Evolutionary conservation across 2,888 invertebrate genomes (phyloP), one percentile per base, ranked within the genome.

Genomic region (Penaeus monodon): DNA sequence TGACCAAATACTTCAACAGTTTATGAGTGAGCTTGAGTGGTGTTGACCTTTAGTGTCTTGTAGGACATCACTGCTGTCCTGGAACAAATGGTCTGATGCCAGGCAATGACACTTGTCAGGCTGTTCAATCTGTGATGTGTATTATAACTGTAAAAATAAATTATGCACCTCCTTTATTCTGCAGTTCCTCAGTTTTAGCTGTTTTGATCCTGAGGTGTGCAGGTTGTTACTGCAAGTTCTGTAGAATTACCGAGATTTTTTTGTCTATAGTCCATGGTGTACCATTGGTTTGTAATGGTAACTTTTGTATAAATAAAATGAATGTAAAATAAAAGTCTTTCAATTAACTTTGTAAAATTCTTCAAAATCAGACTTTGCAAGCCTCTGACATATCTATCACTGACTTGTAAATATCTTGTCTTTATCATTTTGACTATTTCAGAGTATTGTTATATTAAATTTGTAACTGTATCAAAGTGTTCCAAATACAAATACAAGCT

Each of bases 221-320:
- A 83, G 83, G 83, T 87, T 87, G 86, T 87, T 87, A 87, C 79
- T 81, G 66, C 78, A 85, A 70, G 70, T 79, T 82, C 64, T 70
- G 86, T 87, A 87, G 86, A 83, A 63, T 83, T 82, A 77, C 86
- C 64, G 57, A 83, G 64, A 87, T 87, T 70, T 44, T 85, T 85
- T 82, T 87, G 86, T 87, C 86, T 83, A 87, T 87, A 87, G 86
- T 87, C 82, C 79, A 83, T 73, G 77, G 86, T 86, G 79, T 87
- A 87, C 86, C 86, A 87, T 87, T 87, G 86, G 83, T 87, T 87
- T 87, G 82, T 87, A 87, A 87, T 87, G 86, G 86, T 87, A 87
- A 83, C 82, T 87, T 87, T 87, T 87, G 70, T 87, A 87, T 87
- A 83, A 87, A 87, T 87, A 87, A 87, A 81, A 66, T 33, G 73